Evolutionary conservation across 2,888 invertebrate species (phyloP).

Genomic region (Miltochrista miniata): DNA sequence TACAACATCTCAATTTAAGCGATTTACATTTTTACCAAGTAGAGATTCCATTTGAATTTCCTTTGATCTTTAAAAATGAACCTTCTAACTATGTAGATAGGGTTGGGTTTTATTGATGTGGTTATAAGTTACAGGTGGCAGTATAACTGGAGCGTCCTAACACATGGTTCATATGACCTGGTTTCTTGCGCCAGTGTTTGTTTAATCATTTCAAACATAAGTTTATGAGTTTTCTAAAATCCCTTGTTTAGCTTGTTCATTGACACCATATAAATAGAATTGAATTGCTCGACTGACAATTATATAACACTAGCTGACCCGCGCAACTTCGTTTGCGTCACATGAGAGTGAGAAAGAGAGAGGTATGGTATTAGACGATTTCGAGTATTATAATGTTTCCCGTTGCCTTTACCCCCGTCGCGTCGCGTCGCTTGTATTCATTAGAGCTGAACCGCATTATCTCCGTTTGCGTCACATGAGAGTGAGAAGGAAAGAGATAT

Average conservation of each 20-base stretch:
- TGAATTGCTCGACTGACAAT: too few relatives aligned
- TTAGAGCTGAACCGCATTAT: too few relatives aligned
- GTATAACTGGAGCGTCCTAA: neutral
- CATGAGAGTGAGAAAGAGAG: too few relatives aligned
- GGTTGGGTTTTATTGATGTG: neutral
- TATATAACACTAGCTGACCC: too few relatives aligned
- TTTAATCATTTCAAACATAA: neutral
- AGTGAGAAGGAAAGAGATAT: too few relatives aligned
- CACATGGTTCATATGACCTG: slow-evolving; percentile 4
- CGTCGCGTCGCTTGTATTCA: too few relatives aligned
- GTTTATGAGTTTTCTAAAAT: neutral
- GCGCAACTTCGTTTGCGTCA: too few relatives aligned
- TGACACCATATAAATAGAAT: too few relatives aligned
- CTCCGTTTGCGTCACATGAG: too few relatives aligned
- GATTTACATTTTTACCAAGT: neutral
- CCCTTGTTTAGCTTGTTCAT: neutral
- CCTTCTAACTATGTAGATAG: neutral
- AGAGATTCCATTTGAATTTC: neutral
- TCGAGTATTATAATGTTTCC: too few relatives aligned
- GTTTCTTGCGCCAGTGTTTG: neutral
- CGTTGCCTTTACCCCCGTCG: too few relatives aligned
- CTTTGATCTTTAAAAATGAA: neutral
- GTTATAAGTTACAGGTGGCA: neutral
- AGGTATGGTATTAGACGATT: too few relatives aligned
- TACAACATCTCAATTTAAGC: neutral